A percentile compares a stretch with the other conserved stretches of the same genome.
These are phyloP conservation scores for Beroe ovata DNA, from an alignment of 37 sponge, comb jelly and placozoan genomes.

Conservation along the genomic window DNA sequence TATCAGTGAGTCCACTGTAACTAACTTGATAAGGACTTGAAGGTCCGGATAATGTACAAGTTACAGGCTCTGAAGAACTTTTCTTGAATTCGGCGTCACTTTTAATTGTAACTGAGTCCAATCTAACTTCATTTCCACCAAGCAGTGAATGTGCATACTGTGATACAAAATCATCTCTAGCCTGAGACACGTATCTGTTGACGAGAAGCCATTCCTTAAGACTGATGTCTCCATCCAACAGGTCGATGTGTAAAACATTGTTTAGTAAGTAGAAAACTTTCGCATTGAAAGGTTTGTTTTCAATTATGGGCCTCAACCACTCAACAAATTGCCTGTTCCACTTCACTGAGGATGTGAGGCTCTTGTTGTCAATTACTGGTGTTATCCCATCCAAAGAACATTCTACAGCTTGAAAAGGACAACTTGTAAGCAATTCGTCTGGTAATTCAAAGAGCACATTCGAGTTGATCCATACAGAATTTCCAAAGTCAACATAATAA, in stretches of 20 bases:
- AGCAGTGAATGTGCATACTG: neutral
- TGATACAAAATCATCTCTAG: neutral
- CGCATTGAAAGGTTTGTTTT: conserved; percentile 41
- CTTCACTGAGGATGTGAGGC: neutral
- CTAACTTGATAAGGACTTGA: conserved; percentile 30
- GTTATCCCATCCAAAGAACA: conserved; percentile 40
- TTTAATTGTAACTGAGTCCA: neutral
- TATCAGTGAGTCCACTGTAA: conserved; percentile 16
- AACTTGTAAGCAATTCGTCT: neutral
- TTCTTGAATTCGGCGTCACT: neutral
- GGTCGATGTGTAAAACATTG: conserved; percentile 28
- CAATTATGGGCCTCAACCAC: neutral
- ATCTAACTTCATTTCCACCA: conserved; percentile 4
- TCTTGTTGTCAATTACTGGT: neutral
- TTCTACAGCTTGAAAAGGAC: conserved; percentile 65
- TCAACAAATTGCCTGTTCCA: conserved; percentile 29
- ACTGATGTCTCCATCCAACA: neutral
- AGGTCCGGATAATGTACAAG: conserved; percentile 2
- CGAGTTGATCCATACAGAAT: conserved; percentile 36
- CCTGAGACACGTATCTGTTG: neutral
- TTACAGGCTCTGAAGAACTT: neutral
- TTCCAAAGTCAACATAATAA: conserved; percentile 34
- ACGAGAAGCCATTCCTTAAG: neutral
- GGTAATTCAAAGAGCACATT: conserved; percentile 23
- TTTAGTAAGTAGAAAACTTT: conserved; percentile 36